Conservation (phyloP, 2,888 invertebrate species). For the Latheticus oryzae region DNA sequence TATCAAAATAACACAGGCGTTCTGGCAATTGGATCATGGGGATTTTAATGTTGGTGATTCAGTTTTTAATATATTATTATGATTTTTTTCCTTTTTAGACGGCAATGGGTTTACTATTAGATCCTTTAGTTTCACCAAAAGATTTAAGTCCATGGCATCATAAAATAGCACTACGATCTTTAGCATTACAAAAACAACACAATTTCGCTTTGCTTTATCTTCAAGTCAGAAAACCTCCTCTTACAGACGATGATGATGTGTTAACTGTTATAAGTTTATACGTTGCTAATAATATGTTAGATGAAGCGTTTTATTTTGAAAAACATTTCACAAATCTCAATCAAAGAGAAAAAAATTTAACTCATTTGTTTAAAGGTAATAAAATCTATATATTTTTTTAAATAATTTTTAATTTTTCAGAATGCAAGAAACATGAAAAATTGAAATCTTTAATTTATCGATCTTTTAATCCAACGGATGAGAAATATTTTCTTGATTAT, state of each 20-base stretch:
- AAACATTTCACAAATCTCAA: constrained; percentile 69
- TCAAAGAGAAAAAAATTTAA: constrained; percentile 67
- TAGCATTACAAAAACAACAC: constrained; percentile 76
- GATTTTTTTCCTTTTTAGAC: constrained; percentile 65
- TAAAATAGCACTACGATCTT: constrained; percentile 73
- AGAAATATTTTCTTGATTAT: constrained; percentile 75
- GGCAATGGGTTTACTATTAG: constrained; percentile 74
- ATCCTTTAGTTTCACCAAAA: constrained; percentile 68
- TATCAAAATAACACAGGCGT: constrained; percentile 84
- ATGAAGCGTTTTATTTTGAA: constrained; percentile 75
- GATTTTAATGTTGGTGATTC: constrained; percentile 76
- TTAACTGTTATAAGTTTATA: constrained; percentile 72
- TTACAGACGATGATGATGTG: constrained; percentile 63
- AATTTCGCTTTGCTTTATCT: constrained; percentile 79
- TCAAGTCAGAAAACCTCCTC: constrained; percentile 67
- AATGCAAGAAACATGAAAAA: constrained; percentile 66
- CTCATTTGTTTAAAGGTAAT: constrained; percentile 75
- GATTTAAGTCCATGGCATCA: constrained; percentile 81
- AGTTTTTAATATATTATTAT: constrained; percentile 10
- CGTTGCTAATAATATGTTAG: constrained; percentile 72
- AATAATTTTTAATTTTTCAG: no score
- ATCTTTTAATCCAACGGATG: constrained; percentile 73
- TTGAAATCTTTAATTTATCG: constrained; percentile 73
- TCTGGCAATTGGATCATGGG: constrained; percentile 91
- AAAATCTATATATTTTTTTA: no score